Evolutionary conservation across 2,888 invertebrate genomes (phyloP).

Genomic region (Polymixis lichenea): DNA sequence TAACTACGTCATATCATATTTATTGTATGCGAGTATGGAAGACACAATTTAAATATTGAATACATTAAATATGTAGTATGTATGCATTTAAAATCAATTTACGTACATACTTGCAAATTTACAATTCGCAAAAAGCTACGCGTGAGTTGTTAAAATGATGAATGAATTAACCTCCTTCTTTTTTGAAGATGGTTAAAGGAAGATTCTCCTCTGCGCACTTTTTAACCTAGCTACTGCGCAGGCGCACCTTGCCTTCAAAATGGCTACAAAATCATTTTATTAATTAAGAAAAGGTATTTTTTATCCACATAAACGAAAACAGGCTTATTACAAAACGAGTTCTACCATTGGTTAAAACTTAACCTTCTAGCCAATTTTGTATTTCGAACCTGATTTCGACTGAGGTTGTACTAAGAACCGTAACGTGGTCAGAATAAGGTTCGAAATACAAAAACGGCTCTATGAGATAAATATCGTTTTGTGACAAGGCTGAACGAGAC

Average conservation of each 20-base stretch:
- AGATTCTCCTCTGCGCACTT: not conserved
- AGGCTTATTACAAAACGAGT: not conserved
- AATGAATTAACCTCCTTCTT: not conserved
- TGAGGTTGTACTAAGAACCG: not conserved
- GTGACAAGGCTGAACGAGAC: not conserved
- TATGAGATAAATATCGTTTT: not conserved
- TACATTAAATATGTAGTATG: slow-evolving; percentile 1
- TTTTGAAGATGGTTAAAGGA: not conserved
- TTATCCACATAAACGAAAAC: not conserved
- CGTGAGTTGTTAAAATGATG: not conserved
- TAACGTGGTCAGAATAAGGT: no score
- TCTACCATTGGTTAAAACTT: not conserved
- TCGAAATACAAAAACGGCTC: not conserved
- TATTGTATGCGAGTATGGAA: slow-evolving; percentile 33
- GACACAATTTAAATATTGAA: slow-evolving; percentile 31
- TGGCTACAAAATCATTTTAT: not conserved
- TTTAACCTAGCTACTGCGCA: not conserved
- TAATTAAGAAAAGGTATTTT: not conserved
- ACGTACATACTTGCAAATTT: slow-evolving; percentile 24
- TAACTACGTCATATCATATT: slow-evolving; percentile 20
- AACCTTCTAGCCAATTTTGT: slow-evolving; percentile 2
- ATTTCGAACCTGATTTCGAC: not conserved
- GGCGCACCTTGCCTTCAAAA: not conserved
- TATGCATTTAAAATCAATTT: slow-evolving; percentile 1
- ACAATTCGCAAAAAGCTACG: not conserved